A percentile compares a stretch with the other conserved stretches of the same genome.
phyloP scores from a whole-genome alignment of 1,140 invertebrate genomes.

The Holcopasites calliopsidis region DNA sequence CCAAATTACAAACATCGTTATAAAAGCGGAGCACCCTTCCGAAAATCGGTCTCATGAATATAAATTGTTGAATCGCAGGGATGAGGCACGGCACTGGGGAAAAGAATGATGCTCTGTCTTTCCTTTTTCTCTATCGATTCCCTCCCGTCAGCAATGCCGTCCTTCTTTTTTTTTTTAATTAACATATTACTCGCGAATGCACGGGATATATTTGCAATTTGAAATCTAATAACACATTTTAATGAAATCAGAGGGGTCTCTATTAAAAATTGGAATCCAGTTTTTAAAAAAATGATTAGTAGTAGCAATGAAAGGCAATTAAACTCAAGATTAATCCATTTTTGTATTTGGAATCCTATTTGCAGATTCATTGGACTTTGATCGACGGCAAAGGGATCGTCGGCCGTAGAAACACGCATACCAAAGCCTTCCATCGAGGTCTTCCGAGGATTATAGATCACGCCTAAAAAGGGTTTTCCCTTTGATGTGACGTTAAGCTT shows the following conservation, averaged over 20 bases:
- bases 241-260: too few species aligned
- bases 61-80: slow-evolving; percentile 56
- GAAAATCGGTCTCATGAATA: slow-evolving; percentile 65
- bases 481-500: slow-evolving; percentile 33
- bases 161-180: neutral
- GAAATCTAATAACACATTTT: too few species aligned
- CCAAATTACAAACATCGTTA: slow-evolving; percentile 54
- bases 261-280: too few species aligned
- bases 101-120: slow-evolving; percentile 21
- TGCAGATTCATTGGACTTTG: neutral
- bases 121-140: neutral
- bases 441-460: slow-evolving; percentile 8
- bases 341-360: neutral
- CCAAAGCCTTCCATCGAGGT: neutral
- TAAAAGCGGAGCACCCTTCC: slow-evolving; percentile 34
- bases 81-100: slow-evolving; percentile 30
- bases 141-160: neutral
- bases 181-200: neutral
- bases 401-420: neutral
- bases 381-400: neutral
- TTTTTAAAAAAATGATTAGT: too few species aligned
- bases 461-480: neutral
- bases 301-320: too few species aligned
- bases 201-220: neutral
- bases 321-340: neutral